These are phyloP conservation scores for Sepiola atlantica DNA, from an alignment of 2,888 invertebrate genomes.

Conservation along the genomic window DNA sequence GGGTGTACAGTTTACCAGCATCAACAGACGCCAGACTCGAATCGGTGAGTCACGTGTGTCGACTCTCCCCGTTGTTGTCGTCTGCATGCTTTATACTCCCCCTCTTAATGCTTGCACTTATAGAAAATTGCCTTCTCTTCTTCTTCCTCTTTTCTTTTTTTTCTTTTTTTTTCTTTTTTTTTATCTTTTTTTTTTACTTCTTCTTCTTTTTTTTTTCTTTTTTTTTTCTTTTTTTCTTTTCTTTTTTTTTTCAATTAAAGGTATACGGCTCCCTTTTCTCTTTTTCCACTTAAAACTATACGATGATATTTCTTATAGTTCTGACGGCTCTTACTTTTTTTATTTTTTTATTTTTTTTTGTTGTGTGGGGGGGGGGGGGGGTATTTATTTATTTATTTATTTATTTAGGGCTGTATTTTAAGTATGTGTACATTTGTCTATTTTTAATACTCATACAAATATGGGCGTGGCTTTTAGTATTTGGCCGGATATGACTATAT, in stretches of 20 bases:
- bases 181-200: neutral
- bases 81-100: neutral
- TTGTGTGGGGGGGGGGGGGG: too few species aligned
- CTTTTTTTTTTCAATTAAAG: neutral
- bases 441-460: too few species aligned
- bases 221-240: neutral
- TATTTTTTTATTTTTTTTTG: too few species aligned
- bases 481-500: too few species aligned
- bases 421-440: too few species aligned
- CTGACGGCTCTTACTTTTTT: too few species aligned
- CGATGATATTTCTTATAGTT: too few species aligned
- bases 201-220: neutral
- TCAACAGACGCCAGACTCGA: constrained; percentile 43
- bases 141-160: too few species aligned
- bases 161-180: neutral
- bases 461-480: too few species aligned
- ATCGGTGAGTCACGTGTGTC: constrained; percentile 41
- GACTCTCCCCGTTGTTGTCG: neutral
- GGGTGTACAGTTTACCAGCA: constrained; percentile 45
- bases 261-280: neutral
- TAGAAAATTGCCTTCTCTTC: neutral
- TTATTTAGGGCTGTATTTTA: neutral
- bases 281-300: neutral
- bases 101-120: neutral
- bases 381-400: neutral